Conservation (phyloP, 2,797 vertebrate genomes). For the Cyprinella venusta region DNA sequence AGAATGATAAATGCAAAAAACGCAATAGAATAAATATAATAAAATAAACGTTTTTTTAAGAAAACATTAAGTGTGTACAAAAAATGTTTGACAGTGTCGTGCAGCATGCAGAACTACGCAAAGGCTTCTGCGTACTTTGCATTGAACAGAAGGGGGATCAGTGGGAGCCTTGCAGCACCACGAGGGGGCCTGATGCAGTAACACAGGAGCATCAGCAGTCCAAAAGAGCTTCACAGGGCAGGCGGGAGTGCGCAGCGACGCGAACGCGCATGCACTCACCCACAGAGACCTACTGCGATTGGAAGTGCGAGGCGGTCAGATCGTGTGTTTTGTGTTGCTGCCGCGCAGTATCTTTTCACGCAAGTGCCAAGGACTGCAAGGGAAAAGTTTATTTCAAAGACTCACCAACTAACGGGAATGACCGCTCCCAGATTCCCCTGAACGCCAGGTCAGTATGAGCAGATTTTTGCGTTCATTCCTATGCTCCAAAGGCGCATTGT, state of each 20-base stretch:
- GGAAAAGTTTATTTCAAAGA: conserved; percentile 48
- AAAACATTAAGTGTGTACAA: background rate
- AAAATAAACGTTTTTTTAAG: background rate
- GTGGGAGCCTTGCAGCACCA: conserved; percentile 18
- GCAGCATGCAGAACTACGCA: background rate
- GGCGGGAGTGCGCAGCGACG: conserved; percentile 39
- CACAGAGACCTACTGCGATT: conserved; percentile 28
- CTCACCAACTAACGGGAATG: conserved; percentile 28
- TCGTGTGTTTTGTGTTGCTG: conserved; percentile 41
- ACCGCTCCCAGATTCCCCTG: conserved; percentile 33
- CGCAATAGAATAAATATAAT: background rate
- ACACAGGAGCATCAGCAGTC: conserved; percentile 46
- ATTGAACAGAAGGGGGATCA: background rate
- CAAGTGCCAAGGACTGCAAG: conserved; percentile 42
- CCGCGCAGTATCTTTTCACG: conserved; percentile 34
- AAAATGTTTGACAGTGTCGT: background rate
- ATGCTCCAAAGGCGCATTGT: conserved; percentile 31
- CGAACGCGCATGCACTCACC: conserved; percentile 37
- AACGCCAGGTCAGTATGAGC: conserved; percentile 52
- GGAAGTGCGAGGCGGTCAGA: conserved; percentile 53
- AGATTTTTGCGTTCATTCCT: conserved; percentile 19
- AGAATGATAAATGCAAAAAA: background rate
- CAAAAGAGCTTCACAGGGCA: conserved; percentile 11
- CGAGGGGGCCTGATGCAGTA: conserved; percentile 42
- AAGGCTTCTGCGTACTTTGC: background rate